These are phyloP conservation scores for Tiphia femorata DNA, from an alignment of 2,888 invertebrate species.

Conservation along the genomic window DNA sequence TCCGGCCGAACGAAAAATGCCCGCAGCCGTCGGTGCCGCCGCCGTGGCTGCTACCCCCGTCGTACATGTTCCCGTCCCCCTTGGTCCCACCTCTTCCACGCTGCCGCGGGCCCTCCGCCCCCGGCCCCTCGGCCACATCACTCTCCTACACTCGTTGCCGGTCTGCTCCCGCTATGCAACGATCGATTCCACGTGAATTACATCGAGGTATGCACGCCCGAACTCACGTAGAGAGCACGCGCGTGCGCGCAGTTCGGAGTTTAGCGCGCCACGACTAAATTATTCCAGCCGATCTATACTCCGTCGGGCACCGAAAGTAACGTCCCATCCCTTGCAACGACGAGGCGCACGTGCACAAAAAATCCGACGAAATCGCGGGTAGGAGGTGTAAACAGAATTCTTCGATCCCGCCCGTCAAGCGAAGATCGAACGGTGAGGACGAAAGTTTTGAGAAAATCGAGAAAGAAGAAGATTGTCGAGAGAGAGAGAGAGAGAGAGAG, in stretches of 20 bases:
- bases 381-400: no score
- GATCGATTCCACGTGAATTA: slow-evolving; percentile 50
- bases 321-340: no score
- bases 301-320: slow-evolving; percentile 25
- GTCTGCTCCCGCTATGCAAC: slow-evolving; percentile 14
- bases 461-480: no score
- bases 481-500: no score
- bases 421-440: no score
- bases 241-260: slow-evolving; percentile 26
- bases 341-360: no score
- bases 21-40: background rate
- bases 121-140: no score
- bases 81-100: background rate
- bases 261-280: slow-evolving; percentile 20
- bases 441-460: no score
- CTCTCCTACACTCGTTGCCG: no score
- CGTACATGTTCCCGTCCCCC: background rate
- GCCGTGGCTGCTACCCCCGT: background rate
- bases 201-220: slow-evolving; percentile 40
- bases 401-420: no score
- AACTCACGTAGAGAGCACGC: slow-evolving; percentile 31
- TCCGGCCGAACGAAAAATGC: slow-evolving; percentile 41
- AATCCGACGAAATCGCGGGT: no score
- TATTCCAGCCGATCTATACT: no score
- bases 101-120: background rate